Evolutionary conservation across 2,797 vertebrate species (phyloP).

Genomic region (Masticophis lateralis): DNA sequence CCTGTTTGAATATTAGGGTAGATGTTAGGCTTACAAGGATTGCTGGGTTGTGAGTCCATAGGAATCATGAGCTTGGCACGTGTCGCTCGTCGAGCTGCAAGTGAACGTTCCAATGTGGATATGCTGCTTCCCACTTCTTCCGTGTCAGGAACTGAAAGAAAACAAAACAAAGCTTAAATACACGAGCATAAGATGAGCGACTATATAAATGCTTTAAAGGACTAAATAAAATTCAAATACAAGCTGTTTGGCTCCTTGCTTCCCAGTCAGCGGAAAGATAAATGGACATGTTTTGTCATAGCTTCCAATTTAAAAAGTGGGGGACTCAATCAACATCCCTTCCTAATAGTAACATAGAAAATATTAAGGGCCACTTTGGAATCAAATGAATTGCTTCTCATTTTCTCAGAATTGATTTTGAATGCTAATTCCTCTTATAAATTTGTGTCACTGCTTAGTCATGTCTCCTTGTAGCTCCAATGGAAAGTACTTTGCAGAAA

Average conservation of each 20-base stretch:
- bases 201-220: background rate
- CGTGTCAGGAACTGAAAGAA: constrained; percentile 75
- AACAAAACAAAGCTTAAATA: rapidly evolving
- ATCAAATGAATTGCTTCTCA: background rate
- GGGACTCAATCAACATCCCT: background rate
- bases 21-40: constrained; percentile 77
- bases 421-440: background rate
- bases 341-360: background rate
- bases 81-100: constrained; percentile 83
- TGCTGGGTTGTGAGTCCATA: constrained; percentile 89
- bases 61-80: constrained; percentile 93
- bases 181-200: background rate
- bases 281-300: background rate
- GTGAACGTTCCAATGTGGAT: constrained; percentile 87
- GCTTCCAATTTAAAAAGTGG: background rate
- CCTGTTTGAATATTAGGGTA: rapidly evolving
- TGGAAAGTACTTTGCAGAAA: background rate
- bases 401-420: background rate
- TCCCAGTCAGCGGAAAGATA: background rate
- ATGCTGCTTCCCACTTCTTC: constrained; percentile 88
- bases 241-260: rapidly evolving
- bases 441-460: background rate
- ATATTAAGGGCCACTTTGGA: background rate
- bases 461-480: background rate
- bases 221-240: background rate